Evolutionary conservation across 2,113 vertebrate genomes (phyloP).

Genomic region (Silurus glanis): DNA sequence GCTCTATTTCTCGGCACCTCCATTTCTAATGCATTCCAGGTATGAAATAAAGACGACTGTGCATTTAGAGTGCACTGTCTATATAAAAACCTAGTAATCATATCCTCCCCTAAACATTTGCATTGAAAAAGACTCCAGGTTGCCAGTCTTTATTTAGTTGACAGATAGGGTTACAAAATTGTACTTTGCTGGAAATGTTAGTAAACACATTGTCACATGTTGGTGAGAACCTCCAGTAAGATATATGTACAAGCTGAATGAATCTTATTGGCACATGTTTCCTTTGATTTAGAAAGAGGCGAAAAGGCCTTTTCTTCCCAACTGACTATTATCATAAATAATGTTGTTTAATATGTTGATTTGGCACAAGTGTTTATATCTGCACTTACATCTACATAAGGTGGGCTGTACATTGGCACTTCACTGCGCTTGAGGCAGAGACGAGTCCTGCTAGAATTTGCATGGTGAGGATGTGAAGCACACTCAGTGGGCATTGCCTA

Average conservation of each 20-base stretch:
- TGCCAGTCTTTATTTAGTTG: slow-evolving; percentile 3
- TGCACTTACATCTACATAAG: not conserved
- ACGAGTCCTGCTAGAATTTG: slow-evolving; percentile 60
- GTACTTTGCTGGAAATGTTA: not conserved
- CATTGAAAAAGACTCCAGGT: slow-evolving; percentile 13
- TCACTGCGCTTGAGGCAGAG: slow-evolving; percentile 62
- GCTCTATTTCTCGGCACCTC: slow-evolving; percentile 1
- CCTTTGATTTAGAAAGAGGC: not conserved
- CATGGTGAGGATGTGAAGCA: slow-evolving; percentile 56
- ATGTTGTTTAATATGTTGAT: not conserved
- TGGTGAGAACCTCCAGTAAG: not conserved
- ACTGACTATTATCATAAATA: not conserved
- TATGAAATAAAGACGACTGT: slow-evolving; percentile 23
- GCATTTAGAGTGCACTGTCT: not conserved
- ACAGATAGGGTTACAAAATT: not conserved
- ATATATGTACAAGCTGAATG: not conserved
- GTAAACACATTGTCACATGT: slow-evolving; percentile 3
- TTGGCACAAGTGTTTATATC: not conserved
- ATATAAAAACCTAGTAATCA: not conserved
- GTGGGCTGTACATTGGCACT: slow-evolving; percentile 41
- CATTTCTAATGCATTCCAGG: slow-evolving; percentile 18
- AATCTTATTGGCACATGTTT: not conserved
- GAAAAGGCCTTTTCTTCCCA: not conserved
- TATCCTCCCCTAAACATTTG: slow-evolving; percentile 9
- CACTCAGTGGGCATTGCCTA: slow-evolving; percentile 58